Percentiles rank a stretch among this genome's conserved stretches.
Evolutionary conservation across 2,888 invertebrate genomes (phyloP).

Genomic region (Harpalus rufipes): DNA sequence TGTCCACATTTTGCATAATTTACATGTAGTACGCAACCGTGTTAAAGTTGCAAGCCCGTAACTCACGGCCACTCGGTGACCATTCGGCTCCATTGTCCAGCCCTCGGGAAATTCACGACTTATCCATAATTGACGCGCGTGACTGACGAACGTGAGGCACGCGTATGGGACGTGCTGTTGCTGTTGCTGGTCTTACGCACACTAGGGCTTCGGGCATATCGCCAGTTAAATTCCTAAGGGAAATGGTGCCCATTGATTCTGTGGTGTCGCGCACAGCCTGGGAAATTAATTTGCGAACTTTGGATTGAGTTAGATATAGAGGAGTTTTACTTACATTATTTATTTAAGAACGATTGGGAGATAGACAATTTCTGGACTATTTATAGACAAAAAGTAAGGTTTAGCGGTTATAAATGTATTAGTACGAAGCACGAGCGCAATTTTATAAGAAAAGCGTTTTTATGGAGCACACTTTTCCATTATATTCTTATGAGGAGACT

Average conservation of each 20-base stretch:
- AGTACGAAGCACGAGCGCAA: no score
- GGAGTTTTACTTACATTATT: neutral
- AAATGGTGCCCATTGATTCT: conserved; percentile 23
- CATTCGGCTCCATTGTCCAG: conserved; percentile 71
- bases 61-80: conserved; percentile 54
- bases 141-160: conserved; percentile 69
- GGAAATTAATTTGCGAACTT: conserved; percentile 45
- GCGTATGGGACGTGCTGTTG: neutral
- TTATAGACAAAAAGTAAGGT: no score
- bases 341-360: neutral
- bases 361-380: no score
- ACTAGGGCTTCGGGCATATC: neutral
- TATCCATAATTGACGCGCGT: conserved; percentile 72
- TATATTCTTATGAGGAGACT: no score
- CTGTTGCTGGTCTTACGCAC: neutral
- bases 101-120: conserved; percentile 72
- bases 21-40: neutral
- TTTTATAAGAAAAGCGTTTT: no score
- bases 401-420: no score
- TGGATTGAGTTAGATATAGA: conserved; percentile 41
- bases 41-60: conserved; percentile 43
- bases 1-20: conserved; percentile 9
- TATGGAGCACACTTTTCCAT: no score
- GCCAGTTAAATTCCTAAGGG: neutral
- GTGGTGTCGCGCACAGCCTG: neutral